Percentiles rank a stretch among this genome's conserved stretches.
phyloP scores from a whole-genome alignment of 2,797 vertebrate species.

The Sebastes itinus region DNA sequence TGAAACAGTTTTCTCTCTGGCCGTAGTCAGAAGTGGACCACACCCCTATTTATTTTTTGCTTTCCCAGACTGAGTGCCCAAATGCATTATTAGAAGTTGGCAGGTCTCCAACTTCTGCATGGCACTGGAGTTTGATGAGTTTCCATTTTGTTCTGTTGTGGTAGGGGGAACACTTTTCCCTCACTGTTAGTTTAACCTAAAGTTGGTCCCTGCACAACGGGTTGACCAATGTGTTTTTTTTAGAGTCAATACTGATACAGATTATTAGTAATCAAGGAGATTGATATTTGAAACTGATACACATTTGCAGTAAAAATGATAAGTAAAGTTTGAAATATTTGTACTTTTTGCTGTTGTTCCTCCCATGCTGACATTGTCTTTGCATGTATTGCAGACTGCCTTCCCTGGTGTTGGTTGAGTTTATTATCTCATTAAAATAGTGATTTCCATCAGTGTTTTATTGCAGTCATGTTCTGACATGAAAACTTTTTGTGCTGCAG shows the following conservation, averaged over 20 bases:
- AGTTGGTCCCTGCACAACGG: background rate
- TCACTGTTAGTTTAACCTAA: background rate
- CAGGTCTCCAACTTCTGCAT: conserved; percentile 31
- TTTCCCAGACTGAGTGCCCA: conserved; percentile 26
- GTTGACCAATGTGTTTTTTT: background rate
- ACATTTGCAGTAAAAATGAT: too few species aligned
- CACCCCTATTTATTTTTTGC: conserved; percentile 51
- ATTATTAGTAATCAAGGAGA: too few species aligned
- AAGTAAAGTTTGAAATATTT: too few species aligned
- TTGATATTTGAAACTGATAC: too few species aligned
- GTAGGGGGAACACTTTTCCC: background rate
- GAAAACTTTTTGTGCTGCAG: background rate
- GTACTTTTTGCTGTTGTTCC: too few species aligned
- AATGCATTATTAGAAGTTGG: conserved; percentile 56
- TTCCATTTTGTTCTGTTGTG: conserved; percentile 20
- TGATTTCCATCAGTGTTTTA: background rate
- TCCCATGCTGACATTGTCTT: too few species aligned
- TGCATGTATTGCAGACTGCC: too few species aligned
- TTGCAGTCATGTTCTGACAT: background rate
- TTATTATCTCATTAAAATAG: background rate
- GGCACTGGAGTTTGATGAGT: conserved; percentile 11
- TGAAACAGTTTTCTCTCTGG: background rate
- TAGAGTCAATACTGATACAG: too few species aligned
- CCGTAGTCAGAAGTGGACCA: conserved; percentile 26
- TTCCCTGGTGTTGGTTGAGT: too few species aligned